Base-by-base conservation (phyloP, 2,113 vertebrate species). In the Syngnathus typhle region DNA sequence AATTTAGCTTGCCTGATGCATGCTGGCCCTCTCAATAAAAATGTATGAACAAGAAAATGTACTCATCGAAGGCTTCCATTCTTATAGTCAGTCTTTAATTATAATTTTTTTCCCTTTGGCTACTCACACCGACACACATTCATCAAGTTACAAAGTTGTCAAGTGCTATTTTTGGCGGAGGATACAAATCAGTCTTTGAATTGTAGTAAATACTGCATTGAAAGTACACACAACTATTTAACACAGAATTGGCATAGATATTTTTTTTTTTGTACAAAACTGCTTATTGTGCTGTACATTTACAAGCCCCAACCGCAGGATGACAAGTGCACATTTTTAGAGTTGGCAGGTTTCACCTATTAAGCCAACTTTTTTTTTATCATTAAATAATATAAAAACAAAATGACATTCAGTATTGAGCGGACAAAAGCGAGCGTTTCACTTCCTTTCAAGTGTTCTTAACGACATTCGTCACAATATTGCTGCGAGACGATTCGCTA, bases 51-150 rank as follows among this genome's bases (percentile, higher is more conserved):
- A 52, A 65, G 13, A 60, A 60, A 39, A 60, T n/a, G 41, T 23
- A 62, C 60, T 44, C 39, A 15, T 44, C 44, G 6, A 21, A 23
- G 2, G 6, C 47, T 41, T 60, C 15, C n/a, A 23, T 43, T 44
- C 41, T 60, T 58, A 19, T 65, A 5, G 44, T 43, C 68, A 72
- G 47, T 73, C 58, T 70, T 75, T 18, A 72, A 56, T 84, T 81
- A n/a, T 70, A 68, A 70, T 78, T 27, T 36, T 69, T 80, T 56
- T 44, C 69, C 73, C 52, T 71, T 69, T 76, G 60, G 60, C 69
- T 80, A 67, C 65, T 75, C 61, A 81, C 75, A 84, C 54, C 12
- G 6, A 78, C n/a, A 82, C 76, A 85, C 81, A 84, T 79, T 81
- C 75, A 75, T 70, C 65, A 73, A 70, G 16, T 74, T 64, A 79